A percentile compares a stretch with the other conserved stretches of the same genome.
Conservation (phyloP, 2,797 vertebrate genomes). For the Vipera latastei region DNA sequence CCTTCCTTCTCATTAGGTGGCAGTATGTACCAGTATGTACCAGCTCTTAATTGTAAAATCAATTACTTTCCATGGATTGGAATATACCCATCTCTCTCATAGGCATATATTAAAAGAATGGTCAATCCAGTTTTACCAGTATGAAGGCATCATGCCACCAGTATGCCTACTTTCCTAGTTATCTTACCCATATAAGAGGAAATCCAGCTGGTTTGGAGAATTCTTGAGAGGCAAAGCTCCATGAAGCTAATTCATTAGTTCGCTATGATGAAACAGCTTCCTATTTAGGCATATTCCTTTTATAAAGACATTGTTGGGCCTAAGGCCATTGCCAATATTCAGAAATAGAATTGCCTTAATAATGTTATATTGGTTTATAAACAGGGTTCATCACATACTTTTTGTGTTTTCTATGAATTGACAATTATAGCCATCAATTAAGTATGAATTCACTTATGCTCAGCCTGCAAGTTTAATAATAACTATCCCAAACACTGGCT, state of each 20-base stretch:
- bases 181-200: not conserved
- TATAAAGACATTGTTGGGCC: not conserved
- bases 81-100: not conserved
- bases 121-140: conserved; percentile 3
- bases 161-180: not conserved
- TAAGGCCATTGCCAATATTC: not conserved
- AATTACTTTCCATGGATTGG: not conserved
- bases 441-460: not conserved
- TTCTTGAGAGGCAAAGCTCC: not conserved
- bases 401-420: not conserved
- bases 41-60: not conserved
- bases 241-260: not conserved
- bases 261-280: not conserved
- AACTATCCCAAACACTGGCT: not conserved
- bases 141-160: not conserved
- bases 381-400: not conserved
- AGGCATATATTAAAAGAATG: not conserved
- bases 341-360: not conserved
- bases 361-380: not conserved
- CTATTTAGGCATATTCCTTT: not conserved
- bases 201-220: not conserved
- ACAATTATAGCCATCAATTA: not conserved
- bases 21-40: not conserved
- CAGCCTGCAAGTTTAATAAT: not conserved
- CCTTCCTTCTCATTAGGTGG: too few relatives aligned